A percentile compares a stretch with the other conserved stretches of the same genome.
phyloP scores from a whole-genome alignment of 2,888 invertebrate species.

The Aleiodes leptofemur region DNA sequence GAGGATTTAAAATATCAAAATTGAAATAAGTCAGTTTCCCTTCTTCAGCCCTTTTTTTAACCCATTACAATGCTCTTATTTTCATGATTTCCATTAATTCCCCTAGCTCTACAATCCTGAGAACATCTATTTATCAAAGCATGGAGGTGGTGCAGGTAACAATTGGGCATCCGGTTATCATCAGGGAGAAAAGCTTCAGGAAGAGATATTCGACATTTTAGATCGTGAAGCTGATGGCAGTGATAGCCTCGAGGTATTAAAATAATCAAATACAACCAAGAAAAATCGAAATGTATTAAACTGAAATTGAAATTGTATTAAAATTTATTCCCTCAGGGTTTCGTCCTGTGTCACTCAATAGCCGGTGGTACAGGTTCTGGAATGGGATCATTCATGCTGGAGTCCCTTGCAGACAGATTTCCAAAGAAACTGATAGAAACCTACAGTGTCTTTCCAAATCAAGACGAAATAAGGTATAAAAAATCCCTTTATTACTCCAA shows the following conservation, averaged over 20 bases:
- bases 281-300: no score
- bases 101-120: conserved; percentile 95
- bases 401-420: conserved; percentile 92
- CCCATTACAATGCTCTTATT: neutral
- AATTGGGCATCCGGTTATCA: conserved; percentile 99
- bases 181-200: conserved; percentile 93
- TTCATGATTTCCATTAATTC: neutral
- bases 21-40: no score
- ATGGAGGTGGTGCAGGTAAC: conserved; percentile 99
- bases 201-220: conserved; percentile 98
- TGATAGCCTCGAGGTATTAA: conserved; percentile 97
- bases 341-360: conserved; percentile 98
- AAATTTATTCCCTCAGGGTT: conserved; percentile 81
- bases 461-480: conserved; percentile 90
- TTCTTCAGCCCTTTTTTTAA: conserved; percentile 18
- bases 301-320: neutral
- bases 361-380: conserved; percentile 99
- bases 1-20: no score
- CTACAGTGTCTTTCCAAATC: conserved; percentile 99
- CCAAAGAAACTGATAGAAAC: conserved; percentile 99
- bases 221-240: conserved; percentile 99
- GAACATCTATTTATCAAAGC: conserved; percentile 96
- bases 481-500: neutral
- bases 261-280: no score
- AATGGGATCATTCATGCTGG: conserved; percentile 97